Percentiles rank a stretch among this genome's conserved stretches.
Conservation (phyloP, 2,113 vertebrate genomes). For the Formicarius rufipectus region DNA sequence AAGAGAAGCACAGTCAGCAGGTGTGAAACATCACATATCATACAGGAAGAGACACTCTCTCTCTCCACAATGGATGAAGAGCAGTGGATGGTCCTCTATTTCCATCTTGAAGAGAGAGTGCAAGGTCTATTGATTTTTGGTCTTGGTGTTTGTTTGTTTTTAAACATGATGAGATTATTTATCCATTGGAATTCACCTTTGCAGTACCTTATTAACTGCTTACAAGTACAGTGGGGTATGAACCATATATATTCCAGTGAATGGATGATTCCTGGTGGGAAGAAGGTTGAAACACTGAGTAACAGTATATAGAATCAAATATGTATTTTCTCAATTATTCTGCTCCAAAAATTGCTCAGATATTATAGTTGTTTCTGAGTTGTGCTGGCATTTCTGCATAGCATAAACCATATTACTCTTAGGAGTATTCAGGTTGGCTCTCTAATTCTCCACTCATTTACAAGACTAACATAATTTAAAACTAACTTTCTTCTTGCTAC, state of each 20-base stretch:
- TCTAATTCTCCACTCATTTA: neutral
- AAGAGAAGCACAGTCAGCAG: neutral
- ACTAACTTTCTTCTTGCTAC: neutral
- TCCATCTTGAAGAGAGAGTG: neutral
- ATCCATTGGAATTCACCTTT: neutral
- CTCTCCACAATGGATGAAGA: neutral
- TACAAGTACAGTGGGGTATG: neutral
- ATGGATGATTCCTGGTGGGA: neutral
- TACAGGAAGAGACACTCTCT: rapidly evolving
- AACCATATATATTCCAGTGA: neutral
- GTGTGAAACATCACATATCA: neutral
- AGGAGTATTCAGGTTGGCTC: neutral
- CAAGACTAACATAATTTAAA: neutral
- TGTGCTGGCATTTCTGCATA: neutral
- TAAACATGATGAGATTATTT: neutral
- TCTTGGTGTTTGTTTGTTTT: neutral
- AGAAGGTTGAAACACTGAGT: neutral
- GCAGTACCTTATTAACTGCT: neutral
- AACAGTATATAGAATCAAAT: neutral
- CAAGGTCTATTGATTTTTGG: neutral
- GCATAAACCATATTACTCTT: neutral
- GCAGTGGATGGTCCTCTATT: neutral
- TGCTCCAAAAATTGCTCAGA: neutral
- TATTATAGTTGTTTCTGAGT: neutral
- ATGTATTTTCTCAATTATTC: neutral